These are phyloP conservation scores for Standfussiana lucernea DNA, from an alignment of 2,888 invertebrate genomes.

Conservation along the genomic window DNA sequence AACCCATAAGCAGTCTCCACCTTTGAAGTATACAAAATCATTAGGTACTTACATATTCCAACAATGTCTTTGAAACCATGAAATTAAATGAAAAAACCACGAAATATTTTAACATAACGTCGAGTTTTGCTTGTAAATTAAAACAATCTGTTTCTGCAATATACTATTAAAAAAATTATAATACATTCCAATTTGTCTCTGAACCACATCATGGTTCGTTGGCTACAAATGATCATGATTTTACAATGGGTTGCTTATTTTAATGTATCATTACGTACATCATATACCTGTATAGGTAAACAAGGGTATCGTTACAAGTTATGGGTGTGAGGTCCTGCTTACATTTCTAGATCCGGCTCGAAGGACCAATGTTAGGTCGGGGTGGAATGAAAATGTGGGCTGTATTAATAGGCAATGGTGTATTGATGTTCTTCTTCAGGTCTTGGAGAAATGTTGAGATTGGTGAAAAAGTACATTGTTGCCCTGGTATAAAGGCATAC, in stretches of 20 bases:
- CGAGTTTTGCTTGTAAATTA: background rate
- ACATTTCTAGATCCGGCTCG: background rate
- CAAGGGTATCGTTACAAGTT: background rate
- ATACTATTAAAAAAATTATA: background rate
- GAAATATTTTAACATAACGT: conserved; percentile 48
- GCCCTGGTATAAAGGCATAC: too few relatives aligned
- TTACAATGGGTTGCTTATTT: background rate
- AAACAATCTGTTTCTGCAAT: background rate
- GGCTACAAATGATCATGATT: conserved; percentile 11
- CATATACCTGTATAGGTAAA: background rate
- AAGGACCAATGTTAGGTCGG: background rate
- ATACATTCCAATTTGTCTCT: background rate
- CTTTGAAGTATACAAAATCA: conserved; percentile 8
- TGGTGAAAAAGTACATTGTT: too few relatives aligned
- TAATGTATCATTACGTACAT: conserved; percentile 4
- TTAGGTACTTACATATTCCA: conserved; percentile 38
- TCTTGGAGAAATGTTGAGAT: too few relatives aligned
- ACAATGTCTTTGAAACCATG: background rate
- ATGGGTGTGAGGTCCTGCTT: background rate
- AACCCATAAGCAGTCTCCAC: background rate
- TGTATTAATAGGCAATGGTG: background rate
- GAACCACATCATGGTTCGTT: conserved; percentile 24
- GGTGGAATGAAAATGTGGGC: background rate
- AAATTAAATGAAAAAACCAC: conserved; percentile 27
- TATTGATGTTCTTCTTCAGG: too few relatives aligned